Conservation (phyloP, 2,888 invertebrate species). For the Hypena proboscidalis region DNA sequence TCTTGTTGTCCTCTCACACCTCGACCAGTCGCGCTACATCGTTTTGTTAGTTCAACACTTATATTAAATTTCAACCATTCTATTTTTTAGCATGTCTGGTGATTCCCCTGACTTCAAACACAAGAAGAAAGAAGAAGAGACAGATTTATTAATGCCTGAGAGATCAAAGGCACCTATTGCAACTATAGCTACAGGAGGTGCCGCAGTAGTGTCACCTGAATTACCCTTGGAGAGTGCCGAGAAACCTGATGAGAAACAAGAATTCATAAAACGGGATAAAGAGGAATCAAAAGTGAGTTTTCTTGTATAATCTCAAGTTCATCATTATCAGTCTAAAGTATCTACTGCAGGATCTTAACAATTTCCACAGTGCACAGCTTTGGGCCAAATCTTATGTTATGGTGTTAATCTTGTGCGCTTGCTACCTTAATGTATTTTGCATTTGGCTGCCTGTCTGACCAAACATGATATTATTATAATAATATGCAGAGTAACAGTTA, state of each 20-base stretch:
- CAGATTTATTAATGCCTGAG: slow-evolving; percentile 57
- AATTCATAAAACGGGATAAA: slow-evolving; percentile 54
- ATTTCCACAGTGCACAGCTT: too few species aligned
- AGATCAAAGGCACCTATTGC: slow-evolving; percentile 47
- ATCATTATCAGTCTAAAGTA: too few species aligned
- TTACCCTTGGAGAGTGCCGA: slow-evolving; percentile 44
- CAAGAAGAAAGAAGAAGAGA: slow-evolving; percentile 71
- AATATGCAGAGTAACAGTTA: too few species aligned
- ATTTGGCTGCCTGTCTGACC: too few species aligned
- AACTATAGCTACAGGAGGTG: slow-evolving; percentile 46
- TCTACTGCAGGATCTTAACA: not conserved
- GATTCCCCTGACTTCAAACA: slow-evolving; percentile 65
- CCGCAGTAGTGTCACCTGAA: slow-evolving; percentile 42
- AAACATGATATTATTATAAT: too few species aligned
- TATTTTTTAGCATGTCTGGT: slow-evolving; percentile 72
- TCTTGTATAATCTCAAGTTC: too few species aligned
- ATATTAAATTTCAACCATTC: slow-evolving; percentile 36
- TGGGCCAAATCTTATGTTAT: too few species aligned
- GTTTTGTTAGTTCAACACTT: too few species aligned
- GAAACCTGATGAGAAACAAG: slow-evolving; percentile 58
- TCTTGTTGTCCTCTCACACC: slow-evolving; percentile 22
- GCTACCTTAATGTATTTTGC: too few species aligned
- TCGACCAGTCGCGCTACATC: slow-evolving; percentile 10
- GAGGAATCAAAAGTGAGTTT: slow-evolving; percentile 62
- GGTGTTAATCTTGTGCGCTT: too few species aligned